Percentiles rank a stretch among this genome's conserved stretches.
Conservation (phyloP, 2,888 invertebrate genomes). For the Lasioglossum calceatum region DNA sequence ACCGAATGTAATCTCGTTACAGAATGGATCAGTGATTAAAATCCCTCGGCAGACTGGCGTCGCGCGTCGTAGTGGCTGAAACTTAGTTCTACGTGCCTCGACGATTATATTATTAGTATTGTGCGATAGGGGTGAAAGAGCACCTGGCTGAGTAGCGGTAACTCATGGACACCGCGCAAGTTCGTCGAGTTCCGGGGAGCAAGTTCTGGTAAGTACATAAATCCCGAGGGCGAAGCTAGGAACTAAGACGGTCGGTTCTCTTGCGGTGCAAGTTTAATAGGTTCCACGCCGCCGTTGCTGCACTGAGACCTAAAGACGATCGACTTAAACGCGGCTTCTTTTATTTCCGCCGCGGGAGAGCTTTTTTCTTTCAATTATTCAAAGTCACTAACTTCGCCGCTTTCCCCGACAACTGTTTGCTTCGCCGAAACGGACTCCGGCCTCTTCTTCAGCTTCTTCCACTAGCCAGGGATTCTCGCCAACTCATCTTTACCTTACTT, state of each 20-base stretch:
- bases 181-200: slow-evolving; percentile 65
- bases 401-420: slow-evolving; percentile 44
- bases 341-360: slow-evolving; percentile 40
- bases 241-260: slow-evolving; percentile 76
- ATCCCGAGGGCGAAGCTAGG: slow-evolving; percentile 70
- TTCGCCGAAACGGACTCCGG: not conserved
- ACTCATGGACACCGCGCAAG: slow-evolving; percentile 66
- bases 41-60: slow-evolving; percentile 30
- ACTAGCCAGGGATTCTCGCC: not conserved
- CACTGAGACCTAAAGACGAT: slow-evolving; percentile 78
- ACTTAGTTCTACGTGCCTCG: slow-evolving; percentile 51
- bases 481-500: not conserved
- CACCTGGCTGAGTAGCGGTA: slow-evolving; percentile 50
- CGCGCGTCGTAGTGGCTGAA: slow-evolving; percentile 9
- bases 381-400: slow-evolving; percentile 27
- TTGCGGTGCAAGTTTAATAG: slow-evolving; percentile 76
- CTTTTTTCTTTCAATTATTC: slow-evolving; percentile 39
- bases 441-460: not conserved
- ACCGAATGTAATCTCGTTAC: not conserved
- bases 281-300: slow-evolving; percentile 59
- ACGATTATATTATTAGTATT: slow-evolving; percentile 66
- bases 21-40: slow-evolving; percentile 51
- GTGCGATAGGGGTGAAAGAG: slow-evolving; percentile 44
- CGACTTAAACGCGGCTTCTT: slow-evolving; percentile 74
- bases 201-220: slow-evolving; percentile 79